A percentile compares a stretch with the other conserved stretches of the same genome.
Conservation (phyloP, 1,140 invertebrate genomes). For the Habropoda laboriosa region DNA sequence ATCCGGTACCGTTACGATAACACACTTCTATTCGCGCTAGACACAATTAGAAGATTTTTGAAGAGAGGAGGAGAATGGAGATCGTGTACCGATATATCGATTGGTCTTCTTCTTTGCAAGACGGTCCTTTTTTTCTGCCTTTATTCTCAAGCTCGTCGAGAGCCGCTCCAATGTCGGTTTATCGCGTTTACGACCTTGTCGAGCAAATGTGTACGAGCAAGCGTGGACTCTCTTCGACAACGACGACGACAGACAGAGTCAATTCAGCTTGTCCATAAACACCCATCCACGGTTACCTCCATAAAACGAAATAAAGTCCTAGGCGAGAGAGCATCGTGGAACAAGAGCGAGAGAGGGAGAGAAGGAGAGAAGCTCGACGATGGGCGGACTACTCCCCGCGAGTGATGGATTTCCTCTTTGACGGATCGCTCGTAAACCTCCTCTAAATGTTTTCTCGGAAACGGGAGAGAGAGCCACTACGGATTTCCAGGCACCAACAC, state of each 20-base stretch:
- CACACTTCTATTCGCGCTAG: not conserved
- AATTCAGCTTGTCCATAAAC: conserved; percentile 64
- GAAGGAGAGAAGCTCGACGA: conserved; percentile 37
- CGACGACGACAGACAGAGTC: conserved; percentile 47
- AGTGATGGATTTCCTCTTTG: conserved; percentile 72
- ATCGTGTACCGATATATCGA: not conserved
- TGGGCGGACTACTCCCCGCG: conserved; percentile 55
- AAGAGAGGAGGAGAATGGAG: not conserved
- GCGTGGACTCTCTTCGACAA: conserved; percentile 49
- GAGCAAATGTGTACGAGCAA: conserved; percentile 59
- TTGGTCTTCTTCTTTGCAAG: not conserved
- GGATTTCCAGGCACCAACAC: conserved; percentile 34
- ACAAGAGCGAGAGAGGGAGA: no score
- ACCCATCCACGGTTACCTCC: conserved; percentile 56
- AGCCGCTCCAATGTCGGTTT: conserved; percentile 59
- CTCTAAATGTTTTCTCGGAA: conserved; percentile 64
- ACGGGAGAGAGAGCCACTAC: conserved; percentile 11
- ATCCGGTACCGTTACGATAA: not conserved
- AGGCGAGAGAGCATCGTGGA: conserved; percentile 17
- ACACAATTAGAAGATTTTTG: not conserved
- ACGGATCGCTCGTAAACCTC: conserved; percentile 73
- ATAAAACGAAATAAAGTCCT: conserved; percentile 65
- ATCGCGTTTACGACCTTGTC: conserved; percentile 66
- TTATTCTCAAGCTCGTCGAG: conserved; percentile 52
- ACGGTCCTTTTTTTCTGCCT: conserved; percentile 55